Conservation (phyloP, 1,140 invertebrate species). For the Metaphire vulgaris region DNA sequence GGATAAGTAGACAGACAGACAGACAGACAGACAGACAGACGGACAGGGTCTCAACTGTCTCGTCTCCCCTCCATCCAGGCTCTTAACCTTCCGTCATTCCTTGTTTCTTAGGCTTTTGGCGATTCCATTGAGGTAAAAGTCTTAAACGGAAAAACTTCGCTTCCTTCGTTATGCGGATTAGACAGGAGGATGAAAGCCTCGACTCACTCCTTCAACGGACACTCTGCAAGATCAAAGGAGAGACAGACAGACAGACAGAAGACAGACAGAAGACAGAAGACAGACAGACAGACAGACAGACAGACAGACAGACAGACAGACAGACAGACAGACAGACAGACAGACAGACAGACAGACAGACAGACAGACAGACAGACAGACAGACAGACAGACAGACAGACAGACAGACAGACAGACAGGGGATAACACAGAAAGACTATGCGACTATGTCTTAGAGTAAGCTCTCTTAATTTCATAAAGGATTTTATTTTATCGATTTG, state of each 20-base stretch:
- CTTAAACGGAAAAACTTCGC: too few relatives aligned
- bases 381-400: neutral
- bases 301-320: neutral
- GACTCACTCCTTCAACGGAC: neutral
- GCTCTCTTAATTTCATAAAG: too few relatives aligned
- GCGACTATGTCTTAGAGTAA: too few relatives aligned
- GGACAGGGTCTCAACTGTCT: neutral
- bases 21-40: neutral
- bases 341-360: neutral
- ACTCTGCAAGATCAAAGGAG: neutral
- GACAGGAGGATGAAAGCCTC: too few relatives aligned
- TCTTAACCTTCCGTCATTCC: too few relatives aligned
- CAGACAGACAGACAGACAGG: neutral
- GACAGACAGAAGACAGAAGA: neutral
- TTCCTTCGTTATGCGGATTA: too few relatives aligned
- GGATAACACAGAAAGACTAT: too few relatives aligned
- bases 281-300: neutral
- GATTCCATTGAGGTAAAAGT: too few relatives aligned
- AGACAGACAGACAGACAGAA: neutral
- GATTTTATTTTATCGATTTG: too few relatives aligned
- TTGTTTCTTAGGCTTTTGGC: too few relatives aligned
- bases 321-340: neutral
- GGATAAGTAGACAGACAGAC: neutral
- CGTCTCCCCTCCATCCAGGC: too few relatives aligned
- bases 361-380: neutral